Base-by-base conservation (phyloP, 2,888 invertebrate species). In the Heliconius ismenius region DNA sequence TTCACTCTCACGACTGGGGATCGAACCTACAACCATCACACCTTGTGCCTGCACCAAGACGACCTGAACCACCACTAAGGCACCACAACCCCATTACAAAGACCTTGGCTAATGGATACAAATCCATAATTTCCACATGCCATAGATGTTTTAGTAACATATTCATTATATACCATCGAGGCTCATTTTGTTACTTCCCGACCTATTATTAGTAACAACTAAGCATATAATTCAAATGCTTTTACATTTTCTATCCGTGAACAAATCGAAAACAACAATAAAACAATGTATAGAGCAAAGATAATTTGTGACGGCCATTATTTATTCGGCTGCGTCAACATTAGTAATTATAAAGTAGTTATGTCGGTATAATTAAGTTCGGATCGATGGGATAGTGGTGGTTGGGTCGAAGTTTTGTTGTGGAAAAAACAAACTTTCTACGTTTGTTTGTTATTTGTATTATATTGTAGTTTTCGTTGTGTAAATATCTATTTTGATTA, bases 281-380 rank as follows among this genome's bases (percentile, higher is more conserved):
- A 58, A 76, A 74, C 26, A 63, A 36, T 70, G 26, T 67, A 74
- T 62, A 78, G 76, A 43, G 63, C 75, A 79, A 74, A 78, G 74
- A 74, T 68, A 77, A 74, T 77, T 72, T 79, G 73, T 77, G 74
- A 26, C 68, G 60, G 73, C 65, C 62, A 79, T 79, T 76, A 80
- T 76, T 77, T 76, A 76, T 77, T 76, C 76, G 79, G 75, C 76
- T 79, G 74, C 78, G 81, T 81, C 78, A 79, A 79, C 77, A 76
- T 76, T 67, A 72, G 78, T 79, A 81, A 81, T 82, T 81, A 79
- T 76, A 72, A 76, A 78, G 80, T 80, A 79, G 79, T 79, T 76
- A 76, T 60, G 79, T 75, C 13, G 73, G 76, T 78, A 78, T 81
- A 77, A 81, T 81, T 79, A 80, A 78, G 78, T 36, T 26, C 39